Percentiles rank a stretch among this genome's conserved stretches.
These are phyloP conservation scores for Heliconius ismenius DNA, from an alignment of 2,888 invertebrate genomes.

Conservation along the genomic window DNA sequence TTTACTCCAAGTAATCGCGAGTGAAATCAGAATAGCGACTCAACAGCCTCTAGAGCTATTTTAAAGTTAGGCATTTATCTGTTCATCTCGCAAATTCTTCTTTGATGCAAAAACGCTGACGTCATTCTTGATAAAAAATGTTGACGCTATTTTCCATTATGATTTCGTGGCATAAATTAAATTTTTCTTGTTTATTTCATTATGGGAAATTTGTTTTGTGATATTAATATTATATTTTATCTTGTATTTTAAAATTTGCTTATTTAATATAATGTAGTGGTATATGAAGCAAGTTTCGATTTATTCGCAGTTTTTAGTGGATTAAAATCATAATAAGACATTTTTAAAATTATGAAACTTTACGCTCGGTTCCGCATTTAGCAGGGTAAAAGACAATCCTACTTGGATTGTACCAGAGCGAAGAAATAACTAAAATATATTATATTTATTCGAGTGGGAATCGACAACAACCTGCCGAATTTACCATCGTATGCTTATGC, in stretches of 20 bases:
- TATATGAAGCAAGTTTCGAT: too few relatives aligned
- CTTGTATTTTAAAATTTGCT: neutral
- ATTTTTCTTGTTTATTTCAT: conserved; percentile 8
- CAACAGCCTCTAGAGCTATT: conserved; percentile 34
- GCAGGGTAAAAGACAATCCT: too few relatives aligned
- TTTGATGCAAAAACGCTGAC: conserved; percentile 30
- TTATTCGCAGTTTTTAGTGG: too few relatives aligned
- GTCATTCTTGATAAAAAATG: conserved; percentile 29
- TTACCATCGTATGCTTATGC: too few relatives aligned
- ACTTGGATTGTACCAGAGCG: too few relatives aligned
- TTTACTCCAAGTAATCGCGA: conserved; percentile 44
- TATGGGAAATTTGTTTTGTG: conserved; percentile 1
- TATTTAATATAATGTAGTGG: too few relatives aligned
- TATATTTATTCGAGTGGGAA: too few relatives aligned
- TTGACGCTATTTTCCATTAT: conserved; percentile 16
- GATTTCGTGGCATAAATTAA: conserved; percentile 10
- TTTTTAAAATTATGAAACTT: too few relatives aligned
- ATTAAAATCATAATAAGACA: too few relatives aligned
- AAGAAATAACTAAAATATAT: too few relatives aligned
- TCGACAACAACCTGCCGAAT: too few relatives aligned
- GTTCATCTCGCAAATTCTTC: conserved; percentile 29
- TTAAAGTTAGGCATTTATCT: conserved; percentile 34
- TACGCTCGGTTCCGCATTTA: too few relatives aligned
- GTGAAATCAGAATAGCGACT: conserved; percentile 42
- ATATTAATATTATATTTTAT: conserved; percentile 4